Conservation (phyloP, 2,113 vertebrate genomes). For the Clarias gariepinus region DNA sequence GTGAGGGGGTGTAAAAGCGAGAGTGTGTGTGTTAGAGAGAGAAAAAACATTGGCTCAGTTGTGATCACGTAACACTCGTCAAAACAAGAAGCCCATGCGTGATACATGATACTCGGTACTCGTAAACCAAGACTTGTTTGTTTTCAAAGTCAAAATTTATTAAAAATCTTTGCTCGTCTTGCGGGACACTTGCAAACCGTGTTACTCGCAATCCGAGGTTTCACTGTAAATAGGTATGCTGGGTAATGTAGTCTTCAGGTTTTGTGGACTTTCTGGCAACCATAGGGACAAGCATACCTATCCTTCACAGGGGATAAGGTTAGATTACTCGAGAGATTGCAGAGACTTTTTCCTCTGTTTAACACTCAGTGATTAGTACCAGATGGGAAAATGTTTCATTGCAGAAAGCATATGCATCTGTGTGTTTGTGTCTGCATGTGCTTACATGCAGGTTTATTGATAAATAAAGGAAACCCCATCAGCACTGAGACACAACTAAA, state of each 20-base stretch:
- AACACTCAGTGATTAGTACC: constrained; percentile 45
- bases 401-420: constrained; percentile 13
- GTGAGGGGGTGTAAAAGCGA: no score
- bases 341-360: constrained; percentile 45
- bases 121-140: no score
- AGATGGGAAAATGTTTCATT: constrained; percentile 49
- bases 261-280: background rate
- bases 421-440: background rate
- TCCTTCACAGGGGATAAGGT: constrained; percentile 39
- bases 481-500: background rate
- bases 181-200: no score
- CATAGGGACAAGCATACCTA: constrained; percentile 43
- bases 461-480: background rate
- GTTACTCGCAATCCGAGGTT: no score
- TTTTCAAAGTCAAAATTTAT: no score
- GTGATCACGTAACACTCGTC: no score
- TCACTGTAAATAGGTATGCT: background rate
- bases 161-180: no score
- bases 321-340: constrained; percentile 54
- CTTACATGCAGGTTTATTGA: background rate
- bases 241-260: constrained; percentile 29
- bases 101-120: no score
- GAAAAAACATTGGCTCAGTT: no score
- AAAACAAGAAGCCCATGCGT: no score
- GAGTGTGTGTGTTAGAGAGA: no score